Conservation (phyloP, 30 jellyfish, hydroid and myxozoan genomes). For the Mastigias papua region DNA sequence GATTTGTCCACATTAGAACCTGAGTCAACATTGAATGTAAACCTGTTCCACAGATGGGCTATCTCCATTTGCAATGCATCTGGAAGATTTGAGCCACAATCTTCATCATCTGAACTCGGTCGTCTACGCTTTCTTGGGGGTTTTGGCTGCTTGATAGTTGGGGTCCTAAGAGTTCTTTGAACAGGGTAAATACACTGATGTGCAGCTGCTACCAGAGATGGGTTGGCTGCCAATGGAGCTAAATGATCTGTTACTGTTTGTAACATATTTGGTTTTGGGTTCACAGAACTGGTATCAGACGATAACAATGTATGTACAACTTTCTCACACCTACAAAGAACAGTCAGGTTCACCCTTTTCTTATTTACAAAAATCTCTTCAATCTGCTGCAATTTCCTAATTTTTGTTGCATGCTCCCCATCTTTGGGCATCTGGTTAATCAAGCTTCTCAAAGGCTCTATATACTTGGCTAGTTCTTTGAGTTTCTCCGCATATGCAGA, state of each 20-base stretch:
- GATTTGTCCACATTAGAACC: constrained; percentile 34
- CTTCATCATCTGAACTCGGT: constrained; percentile 36
- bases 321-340: constrained; percentile 55
- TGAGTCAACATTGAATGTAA: constrained; percentile 44
- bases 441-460: constrained; percentile 74
- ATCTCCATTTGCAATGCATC: constrained; percentile 77
- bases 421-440: constrained; percentile 72
- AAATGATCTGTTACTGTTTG: constrained; percentile 67
- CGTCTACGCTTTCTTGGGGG: constrained; percentile 67
- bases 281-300: constrained; percentile 28
- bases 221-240: constrained; percentile 58
- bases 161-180: constrained; percentile 34
- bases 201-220: constrained; percentile 53
- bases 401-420: constrained; percentile 71
- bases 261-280: constrained; percentile 51
- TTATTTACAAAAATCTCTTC: constrained; percentile 56
- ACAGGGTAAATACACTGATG: constrained; percentile 71
- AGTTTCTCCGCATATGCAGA: constrained; percentile 75
- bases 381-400: constrained; percentile 46
- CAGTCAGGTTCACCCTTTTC: constrained; percentile 42
- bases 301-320: constrained; percentile 55
- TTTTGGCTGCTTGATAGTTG: constrained; percentile 73
- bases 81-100: constrained; percentile 50
- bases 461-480: constrained; percentile 49
- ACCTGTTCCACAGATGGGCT: constrained; percentile 79